Percentiles rank a stretch among this genome's conserved stretches.
Conservation (phyloP, 2,113 vertebrate genomes). For the Bungarus multicinctus region DNA sequence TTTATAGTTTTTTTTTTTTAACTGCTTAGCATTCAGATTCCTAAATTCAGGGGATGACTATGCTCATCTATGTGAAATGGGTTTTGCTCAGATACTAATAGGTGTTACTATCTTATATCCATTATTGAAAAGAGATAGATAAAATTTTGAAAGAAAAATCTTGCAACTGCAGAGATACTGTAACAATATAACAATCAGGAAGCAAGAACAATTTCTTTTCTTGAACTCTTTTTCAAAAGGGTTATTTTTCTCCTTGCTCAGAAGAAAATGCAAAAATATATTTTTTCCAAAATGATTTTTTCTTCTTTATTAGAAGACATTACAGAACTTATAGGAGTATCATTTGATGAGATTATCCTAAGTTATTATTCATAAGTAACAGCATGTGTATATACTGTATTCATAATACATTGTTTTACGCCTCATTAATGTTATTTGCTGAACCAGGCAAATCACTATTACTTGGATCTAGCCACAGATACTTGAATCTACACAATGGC, state of each 20-base stretch:
- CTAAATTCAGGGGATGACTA: background rate
- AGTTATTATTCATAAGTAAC: too few relatives aligned
- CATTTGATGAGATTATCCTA: background rate
- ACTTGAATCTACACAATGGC: background rate
- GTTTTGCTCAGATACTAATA: background rate
- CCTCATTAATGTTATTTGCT: background rate
- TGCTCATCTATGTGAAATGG: background rate
- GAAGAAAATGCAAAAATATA: background rate
- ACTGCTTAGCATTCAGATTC: background rate
- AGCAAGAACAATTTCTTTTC: background rate
- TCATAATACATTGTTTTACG: background rate
- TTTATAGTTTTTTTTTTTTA: background rate
- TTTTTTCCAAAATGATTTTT: background rate
- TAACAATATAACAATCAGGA: background rate
- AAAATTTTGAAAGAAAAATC: background rate
- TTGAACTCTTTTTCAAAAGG: background rate
- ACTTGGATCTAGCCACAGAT: background rate
- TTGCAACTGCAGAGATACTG: background rate
- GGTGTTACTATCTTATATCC: background rate
- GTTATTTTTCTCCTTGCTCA: background rate
- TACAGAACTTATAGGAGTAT: background rate
- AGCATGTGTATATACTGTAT: background rate
- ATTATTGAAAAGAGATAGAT: background rate
- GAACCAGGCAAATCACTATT: background rate
- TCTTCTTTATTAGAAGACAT: background rate